Percentiles rank a stretch among this genome's conserved stretches.
Conservation (phyloP, 2,888 invertebrate genomes). For the Trachelus stipa region DNA sequence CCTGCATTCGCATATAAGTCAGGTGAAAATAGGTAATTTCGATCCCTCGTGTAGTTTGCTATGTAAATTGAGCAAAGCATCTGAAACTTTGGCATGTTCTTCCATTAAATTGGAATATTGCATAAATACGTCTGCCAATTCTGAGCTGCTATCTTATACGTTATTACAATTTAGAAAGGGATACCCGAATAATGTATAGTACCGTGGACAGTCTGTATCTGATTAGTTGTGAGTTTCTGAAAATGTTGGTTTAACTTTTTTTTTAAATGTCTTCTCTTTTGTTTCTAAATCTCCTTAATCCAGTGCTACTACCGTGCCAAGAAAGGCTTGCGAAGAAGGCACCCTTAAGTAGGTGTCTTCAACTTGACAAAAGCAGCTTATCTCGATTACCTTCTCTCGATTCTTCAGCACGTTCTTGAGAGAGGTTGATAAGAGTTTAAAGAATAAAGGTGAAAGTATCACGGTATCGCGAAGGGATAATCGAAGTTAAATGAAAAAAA, state of each 20-base stretch:
- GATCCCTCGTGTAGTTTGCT: neutral
- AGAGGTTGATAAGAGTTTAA: constrained; percentile 20
- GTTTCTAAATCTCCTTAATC: neutral
- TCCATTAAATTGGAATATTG: neutral
- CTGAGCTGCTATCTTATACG: neutral
- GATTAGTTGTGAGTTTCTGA: neutral
- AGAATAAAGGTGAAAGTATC: constrained; percentile 4
- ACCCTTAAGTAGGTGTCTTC: neutral
- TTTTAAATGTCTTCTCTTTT: neutral
- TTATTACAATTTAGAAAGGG: neutral
- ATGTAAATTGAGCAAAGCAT: neutral
- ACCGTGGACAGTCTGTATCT: neutral
- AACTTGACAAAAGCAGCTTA: constrained; percentile 25
- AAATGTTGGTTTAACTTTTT: neutral
- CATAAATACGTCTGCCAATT: neutral
- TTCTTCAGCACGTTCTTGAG: constrained; percentile 34
- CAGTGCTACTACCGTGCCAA: neutral
- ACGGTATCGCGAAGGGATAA: neutral
- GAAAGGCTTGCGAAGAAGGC: neutral
- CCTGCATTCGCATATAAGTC: neutral
- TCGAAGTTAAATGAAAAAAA: neutral
- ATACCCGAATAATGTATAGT: neutral
- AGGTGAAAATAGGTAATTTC: neutral
- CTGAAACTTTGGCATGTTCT: neutral
- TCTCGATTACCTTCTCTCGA: constrained; percentile 33